These are phyloP conservation scores for Falco concolor DNA, from an alignment of 2,797 vertebrate genomes.

Conservation along the genomic window DNA sequence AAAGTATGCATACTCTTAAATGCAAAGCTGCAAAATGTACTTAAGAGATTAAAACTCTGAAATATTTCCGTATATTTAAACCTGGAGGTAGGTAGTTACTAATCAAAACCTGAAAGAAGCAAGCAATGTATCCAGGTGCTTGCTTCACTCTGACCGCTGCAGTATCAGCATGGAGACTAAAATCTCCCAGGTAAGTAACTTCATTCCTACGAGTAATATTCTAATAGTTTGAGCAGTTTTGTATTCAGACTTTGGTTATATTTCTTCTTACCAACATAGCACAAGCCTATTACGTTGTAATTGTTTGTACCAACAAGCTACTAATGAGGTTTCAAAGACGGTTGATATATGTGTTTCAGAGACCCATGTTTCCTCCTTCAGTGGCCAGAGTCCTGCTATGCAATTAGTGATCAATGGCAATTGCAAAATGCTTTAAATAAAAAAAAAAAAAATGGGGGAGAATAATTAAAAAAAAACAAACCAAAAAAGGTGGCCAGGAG, in stretches of 20 bases:
- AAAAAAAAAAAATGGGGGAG: no score
- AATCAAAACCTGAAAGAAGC: neutral
- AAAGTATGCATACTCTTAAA: neutral
- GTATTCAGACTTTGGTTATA: neutral
- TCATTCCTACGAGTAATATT: neutral
- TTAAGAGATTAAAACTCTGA: neutral
- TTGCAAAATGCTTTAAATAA: neutral
- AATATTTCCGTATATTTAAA: neutral
- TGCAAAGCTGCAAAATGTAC: neutral
- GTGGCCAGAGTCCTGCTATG: neutral
- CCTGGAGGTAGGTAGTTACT: neutral
- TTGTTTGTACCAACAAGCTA: neutral
- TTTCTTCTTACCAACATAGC: neutral
- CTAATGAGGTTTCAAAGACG: neutral
- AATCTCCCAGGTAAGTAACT: neutral
- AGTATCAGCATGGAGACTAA: neutral
- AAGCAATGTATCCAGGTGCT: neutral
- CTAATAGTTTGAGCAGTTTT: neutral
- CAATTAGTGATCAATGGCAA: neutral
- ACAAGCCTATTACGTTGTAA: neutral
- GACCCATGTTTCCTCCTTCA: neutral
- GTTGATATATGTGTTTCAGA: neutral
- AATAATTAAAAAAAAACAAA: neutral
- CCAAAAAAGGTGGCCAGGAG: accelerated
- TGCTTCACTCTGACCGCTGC: neutral